Conservation (phyloP, 2,113 vertebrate genomes). For the Sprattus sprattus region DNA sequence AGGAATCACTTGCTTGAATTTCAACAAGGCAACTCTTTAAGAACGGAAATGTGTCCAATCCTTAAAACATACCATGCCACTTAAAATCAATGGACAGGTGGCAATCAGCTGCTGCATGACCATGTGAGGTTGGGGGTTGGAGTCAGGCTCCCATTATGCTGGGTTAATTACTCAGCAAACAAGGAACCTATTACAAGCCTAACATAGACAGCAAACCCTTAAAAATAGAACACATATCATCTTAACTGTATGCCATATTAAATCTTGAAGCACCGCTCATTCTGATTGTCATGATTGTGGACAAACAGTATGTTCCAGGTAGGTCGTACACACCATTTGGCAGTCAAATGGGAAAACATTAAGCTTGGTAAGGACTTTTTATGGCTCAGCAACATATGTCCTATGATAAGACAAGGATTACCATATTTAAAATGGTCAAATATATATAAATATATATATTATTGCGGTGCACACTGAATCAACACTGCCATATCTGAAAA, state of each 20-base stretch:
- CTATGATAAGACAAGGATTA: background rate
- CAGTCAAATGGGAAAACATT: background rate
- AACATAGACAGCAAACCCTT: background rate
- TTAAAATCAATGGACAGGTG: background rate
- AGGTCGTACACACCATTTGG: background rate
- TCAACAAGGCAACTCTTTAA: background rate
- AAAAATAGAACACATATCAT: background rate
- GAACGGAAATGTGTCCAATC: background rate
- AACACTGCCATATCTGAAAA: background rate
- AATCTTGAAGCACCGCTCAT: background rate
- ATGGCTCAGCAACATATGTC: background rate
- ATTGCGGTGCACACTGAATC: background rate
- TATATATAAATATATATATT: too few species aligned
- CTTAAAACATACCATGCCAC: background rate
- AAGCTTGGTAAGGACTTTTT: background rate
- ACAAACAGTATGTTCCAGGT: background rate
- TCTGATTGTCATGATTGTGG: background rate
- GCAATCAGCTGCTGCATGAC: background rate
- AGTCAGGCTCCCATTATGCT: constrained; percentile 16
- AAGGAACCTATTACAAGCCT: background rate
- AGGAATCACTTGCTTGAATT: background rate
- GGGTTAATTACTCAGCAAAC: background rate
- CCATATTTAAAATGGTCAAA: background rate
- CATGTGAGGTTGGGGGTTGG: constrained; percentile 5
- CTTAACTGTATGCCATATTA: background rate